Evolutionary conservation across 2,113 vertebrate species (phyloP), one percentile per base, ranked within the genome.

Genomic region (Neodon shergylaensis): DNA sequence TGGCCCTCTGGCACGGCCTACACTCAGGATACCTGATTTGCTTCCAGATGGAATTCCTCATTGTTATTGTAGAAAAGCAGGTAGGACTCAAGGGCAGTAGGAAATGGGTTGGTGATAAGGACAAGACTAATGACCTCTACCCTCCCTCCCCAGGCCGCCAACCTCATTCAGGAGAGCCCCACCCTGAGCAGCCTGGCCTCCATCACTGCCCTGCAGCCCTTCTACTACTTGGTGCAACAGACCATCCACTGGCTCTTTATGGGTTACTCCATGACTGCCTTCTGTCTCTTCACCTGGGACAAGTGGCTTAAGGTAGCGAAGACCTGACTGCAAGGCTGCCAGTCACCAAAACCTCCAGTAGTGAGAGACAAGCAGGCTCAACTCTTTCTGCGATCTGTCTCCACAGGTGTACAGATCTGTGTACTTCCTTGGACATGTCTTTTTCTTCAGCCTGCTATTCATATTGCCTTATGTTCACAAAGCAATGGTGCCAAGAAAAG

Each of bases 1-100:
- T 99, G 98, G 98, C 99, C 3, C 90, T 99, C 93, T 99, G 99
- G 99, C 99, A 99, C 0, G 99, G 99, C 83, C 98, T 99, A 58
- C 99, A 99, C 98, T 99, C 99, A 0, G 99, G 99, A 68, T 99
- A 99, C 98, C 93, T 99, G 97, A 74, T 99, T 95, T 99, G 99
- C 98, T 99, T 99, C 98, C 99, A 99, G 54, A 99, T 99, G 99
- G 99, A 99, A 98, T 98, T 99, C 97, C 98, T 99, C 73, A 99
- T 99, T 88, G 99, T 99, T 94, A 98, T 98, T 2, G 99, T 99
- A 90, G 99, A 99, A 97, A 99, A 98, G 98, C 99, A 99, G 99
- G 99, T 99, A 94, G 3, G 94, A 73, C 90, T 76, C 72, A 24
- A n/a, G 77, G 73, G 73, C 44, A 12, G 68, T 28, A 44, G 61